Percentiles rank a stretch among this genome's conserved stretches.
phyloP scores from a whole-genome alignment of 2,113 vertebrate genomes.

The Oncorhynchus masou region DNA sequence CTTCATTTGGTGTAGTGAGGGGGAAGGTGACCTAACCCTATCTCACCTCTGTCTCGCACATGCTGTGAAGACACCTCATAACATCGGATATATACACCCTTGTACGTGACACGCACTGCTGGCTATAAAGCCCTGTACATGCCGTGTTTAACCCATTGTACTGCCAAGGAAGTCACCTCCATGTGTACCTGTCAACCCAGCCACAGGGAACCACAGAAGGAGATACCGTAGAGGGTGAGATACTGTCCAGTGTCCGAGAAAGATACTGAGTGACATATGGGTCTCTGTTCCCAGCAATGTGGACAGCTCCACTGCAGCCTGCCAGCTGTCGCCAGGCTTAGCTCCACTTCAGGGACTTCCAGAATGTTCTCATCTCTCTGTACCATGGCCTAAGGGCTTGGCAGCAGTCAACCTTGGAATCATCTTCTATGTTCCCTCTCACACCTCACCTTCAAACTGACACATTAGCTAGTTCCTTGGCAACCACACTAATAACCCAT shows the following conservation, averaged over 20 bases:
- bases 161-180: too few species aligned
- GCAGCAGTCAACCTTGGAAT: slow-evolving; percentile 73
- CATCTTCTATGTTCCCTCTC: slow-evolving; percentile 18
- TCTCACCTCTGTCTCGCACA: slow-evolving; percentile 15
- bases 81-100: slow-evolving; percentile 5
- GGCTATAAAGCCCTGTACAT: too few species aligned
- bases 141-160: too few species aligned
- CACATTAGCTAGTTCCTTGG: not conserved
- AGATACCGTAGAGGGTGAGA: too few species aligned
- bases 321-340: slow-evolving; percentile 12
- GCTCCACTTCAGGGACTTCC: slow-evolving; percentile 26
- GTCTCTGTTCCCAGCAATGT: too few species aligned
- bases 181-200: too few species aligned
- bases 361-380: slow-evolving; percentile 53
- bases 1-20: slow-evolving; percentile 9
- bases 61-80: slow-evolving; percentile 47
- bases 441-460: not conserved
- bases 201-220: too few species aligned
- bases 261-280: too few species aligned
- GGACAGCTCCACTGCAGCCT: too few species aligned
- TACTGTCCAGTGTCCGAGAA: too few species aligned
- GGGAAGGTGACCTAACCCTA: too few species aligned
- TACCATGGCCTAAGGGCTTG: slow-evolving; percentile 63
- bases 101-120: too few species aligned
- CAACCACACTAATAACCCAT: not conserved